Evolutionary conservation across 2,888 invertebrate species (phyloP), one percentile per base, ranked within the genome.

Genomic region (Atherix ibis): DNA sequence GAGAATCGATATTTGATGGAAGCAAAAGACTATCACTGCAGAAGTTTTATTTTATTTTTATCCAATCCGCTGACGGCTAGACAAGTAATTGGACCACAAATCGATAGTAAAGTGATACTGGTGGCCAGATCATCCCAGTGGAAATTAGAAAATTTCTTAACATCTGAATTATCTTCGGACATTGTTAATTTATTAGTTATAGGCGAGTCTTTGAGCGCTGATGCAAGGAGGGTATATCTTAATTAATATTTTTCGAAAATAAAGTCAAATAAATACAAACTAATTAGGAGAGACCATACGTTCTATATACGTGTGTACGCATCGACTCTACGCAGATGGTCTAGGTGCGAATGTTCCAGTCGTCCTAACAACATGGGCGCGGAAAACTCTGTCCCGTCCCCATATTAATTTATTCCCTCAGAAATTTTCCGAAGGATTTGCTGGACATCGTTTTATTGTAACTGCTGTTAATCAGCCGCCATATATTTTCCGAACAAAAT

Each of bases 221-320:
- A 61, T 33, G 47, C 52, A 10, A 63, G 47, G 72, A 71, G 49
- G 60, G 60, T 59, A 22, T 8, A 22, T 10, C 22, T 22, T 10
- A 22, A 22, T n/a, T n/a, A n/a, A n/a, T n/a, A n/a, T n/a, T n/a
- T n/a, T n/a, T n/a, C n/a, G n/a, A n/a, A n/a, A n/a, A n/a, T n/a
- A n/a, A n/a, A n/a, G n/a, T n/a, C n/a, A n/a, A n/a, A n/a, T n/a
- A n/a, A n/a, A n/a, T n/a, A n/a, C n/a, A n/a, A n/a, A n/a, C n/a
- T n/a, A 27, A 27, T 12, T 43, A 76, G 73, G 76, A 76, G 59
- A 63, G 71, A 2, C 71, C 78, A 10, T 79, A 70, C 51, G 74
- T 81, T 43, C 54, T 83, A 32, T 82, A 78, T 50, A 81, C 81
- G 0, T 83, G 32, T 82, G 78, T 50, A 81, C 81, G 0, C 82